Base-by-base conservation (phyloP, 2,797 vertebrate genomes). In the Clarias pachynema region DNA sequence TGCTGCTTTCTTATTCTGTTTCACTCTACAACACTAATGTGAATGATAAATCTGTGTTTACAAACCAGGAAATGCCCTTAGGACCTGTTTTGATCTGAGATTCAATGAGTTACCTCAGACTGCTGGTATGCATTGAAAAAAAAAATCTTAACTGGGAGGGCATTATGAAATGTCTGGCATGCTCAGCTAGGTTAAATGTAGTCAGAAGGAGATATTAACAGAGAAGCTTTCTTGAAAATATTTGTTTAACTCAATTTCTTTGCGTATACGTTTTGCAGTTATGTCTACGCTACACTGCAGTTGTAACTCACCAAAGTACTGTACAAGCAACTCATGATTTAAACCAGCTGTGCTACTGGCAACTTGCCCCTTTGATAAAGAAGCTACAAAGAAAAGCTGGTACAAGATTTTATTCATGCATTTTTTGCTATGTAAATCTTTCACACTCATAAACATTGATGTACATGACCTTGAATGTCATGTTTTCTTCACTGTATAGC, bases 21-120 rank as follows among this genome's bases (percentile, higher is more conserved):
- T 53, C 79, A 68, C 74, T 66, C 70, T 26, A 29, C 85, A 68
- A 69, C 79, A 82, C 62, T 53, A 37, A 70, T 73, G 57, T 84
- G 69, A 79, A 84, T 88, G 80, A 80, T 80, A 86, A 82, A 89
- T 88, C 40, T 85, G 66, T 66, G 40, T 83, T 82, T 84, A 40
- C 65, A 86, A 84, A 87, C 79, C 77, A 73, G 63, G 40, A 79
- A 87, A 57, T 79, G 78, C 77, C 80, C 62, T 69, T 37, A n/a
- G 49, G 40, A 79, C 65, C 53, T 63, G 40, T 20, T 81, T 69
- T 56, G 20, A 56, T 81, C 24, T 68, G 74, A 18, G 37, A 40
- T 37, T 44, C 31, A 80, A 84, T 73, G 4, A 73, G 75, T 80
- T 86, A 73, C 57, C 53, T 83, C 62, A 59, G 15, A 63, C 68